A percentile compares a stretch with the other conserved stretches of the same genome.
phyloP scores from a whole-genome alignment of 2,797 vertebrate genomes.

The Pelochelys cantorii region DNA sequence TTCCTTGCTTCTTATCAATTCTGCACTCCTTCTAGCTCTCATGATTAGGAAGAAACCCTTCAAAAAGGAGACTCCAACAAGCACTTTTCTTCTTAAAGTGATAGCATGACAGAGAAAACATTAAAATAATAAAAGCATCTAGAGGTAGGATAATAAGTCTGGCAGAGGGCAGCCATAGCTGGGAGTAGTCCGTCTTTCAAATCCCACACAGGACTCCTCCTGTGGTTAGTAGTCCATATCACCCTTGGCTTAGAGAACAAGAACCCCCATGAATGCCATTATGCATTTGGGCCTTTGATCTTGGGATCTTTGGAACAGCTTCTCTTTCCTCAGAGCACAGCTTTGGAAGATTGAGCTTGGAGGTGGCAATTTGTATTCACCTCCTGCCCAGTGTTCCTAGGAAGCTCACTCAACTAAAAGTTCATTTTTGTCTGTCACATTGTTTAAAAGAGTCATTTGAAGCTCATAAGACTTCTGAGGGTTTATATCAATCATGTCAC shows the following conservation, averaged over 20 bases:
- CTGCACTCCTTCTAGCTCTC: background rate
- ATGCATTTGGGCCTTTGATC: background rate
- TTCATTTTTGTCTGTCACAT: background rate
- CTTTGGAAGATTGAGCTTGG: background rate
- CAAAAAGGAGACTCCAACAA: background rate
- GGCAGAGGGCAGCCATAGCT: background rate
- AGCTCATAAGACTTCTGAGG: background rate
- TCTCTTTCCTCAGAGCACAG: background rate
- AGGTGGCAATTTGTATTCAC: background rate
- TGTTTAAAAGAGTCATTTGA: background rate
- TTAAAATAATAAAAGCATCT: background rate
- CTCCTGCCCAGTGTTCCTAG: background rate
- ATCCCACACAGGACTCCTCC: background rate
- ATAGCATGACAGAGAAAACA: background rate
- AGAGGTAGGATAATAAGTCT: background rate
- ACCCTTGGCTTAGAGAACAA: background rate
- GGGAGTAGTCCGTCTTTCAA: background rate
- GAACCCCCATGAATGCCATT: background rate
- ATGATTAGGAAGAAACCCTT: background rate
- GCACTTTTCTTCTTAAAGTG: background rate
- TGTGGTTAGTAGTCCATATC: background rate
- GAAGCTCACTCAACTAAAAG: background rate
- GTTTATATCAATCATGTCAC: background rate
- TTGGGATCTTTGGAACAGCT: background rate
- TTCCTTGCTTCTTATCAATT: background rate